A percentile compares a stretch with the other conserved stretches of the same genome.
These are phyloP conservation scores for Cryptotis parvus DNA, from an alignment of 2,113 vertebrate genomes.

Conservation along the genomic window DNA sequence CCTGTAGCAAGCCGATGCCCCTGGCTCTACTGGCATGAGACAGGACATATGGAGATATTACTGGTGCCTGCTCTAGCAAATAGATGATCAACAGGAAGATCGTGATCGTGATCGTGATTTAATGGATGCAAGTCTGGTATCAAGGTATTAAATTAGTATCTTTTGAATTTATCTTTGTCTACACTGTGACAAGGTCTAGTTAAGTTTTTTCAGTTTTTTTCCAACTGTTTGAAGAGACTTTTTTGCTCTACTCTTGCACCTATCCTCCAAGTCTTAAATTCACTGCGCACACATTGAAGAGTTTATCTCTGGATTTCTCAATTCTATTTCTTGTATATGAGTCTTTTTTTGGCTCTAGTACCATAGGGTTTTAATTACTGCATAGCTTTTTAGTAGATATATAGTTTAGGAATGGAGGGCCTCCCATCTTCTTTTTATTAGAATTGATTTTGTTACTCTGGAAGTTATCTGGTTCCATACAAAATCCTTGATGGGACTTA, in stretches of 20 bases:
- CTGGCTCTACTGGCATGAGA: too few species aligned
- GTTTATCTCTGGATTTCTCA: background rate
- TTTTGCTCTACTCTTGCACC: background rate
- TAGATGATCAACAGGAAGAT: too few species aligned
- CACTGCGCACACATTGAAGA: background rate
- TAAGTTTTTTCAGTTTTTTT: background rate
- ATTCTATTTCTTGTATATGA: background rate
- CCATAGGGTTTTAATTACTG: background rate
- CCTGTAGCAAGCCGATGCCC: too few species aligned
- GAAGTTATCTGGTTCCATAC: too few species aligned
- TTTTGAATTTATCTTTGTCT: background rate
- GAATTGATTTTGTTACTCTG: too few species aligned
- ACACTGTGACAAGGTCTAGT: background rate
- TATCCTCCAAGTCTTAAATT: background rate
- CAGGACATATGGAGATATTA: too few species aligned
- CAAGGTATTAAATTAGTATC: background rate
- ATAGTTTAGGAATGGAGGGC: background rate
- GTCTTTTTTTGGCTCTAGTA: background rate
- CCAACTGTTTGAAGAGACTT: background rate
- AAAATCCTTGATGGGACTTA: too few species aligned
- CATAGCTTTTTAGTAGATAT: background rate
- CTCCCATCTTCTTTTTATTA: too few species aligned
- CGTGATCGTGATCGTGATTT: too few species aligned
- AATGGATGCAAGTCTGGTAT: background rate
- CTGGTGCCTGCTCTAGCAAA: too few species aligned